Evolutionary conservation across 2,888 invertebrate species (phyloP).

Genomic region (Anoplius nigerrimus): DNA sequence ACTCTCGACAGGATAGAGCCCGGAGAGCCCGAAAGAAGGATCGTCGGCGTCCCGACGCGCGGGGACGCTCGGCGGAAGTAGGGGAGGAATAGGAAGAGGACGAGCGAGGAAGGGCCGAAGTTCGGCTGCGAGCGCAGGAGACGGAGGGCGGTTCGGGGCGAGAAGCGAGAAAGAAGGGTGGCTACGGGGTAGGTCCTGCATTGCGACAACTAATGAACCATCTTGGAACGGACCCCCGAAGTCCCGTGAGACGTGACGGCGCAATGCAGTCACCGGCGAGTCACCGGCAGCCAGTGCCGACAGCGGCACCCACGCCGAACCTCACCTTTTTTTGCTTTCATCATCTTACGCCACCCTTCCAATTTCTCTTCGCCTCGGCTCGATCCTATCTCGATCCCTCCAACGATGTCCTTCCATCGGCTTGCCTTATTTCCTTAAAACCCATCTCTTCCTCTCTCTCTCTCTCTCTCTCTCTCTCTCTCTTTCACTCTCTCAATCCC

Average conservation of each 20-base stretch:
- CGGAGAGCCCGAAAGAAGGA: conserved; percentile 22
- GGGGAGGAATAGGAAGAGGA: conserved; percentile 28
- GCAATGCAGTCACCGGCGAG: conserved; percentile 71
- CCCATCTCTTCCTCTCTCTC: not conserved
- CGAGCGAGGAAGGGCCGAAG: conserved; percentile 23
- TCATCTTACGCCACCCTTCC: conserved; percentile 49
- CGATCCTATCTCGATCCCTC: conserved; percentile 43
- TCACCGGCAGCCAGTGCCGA: conserved; percentile 29
- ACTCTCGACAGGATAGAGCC: conserved; percentile 43
- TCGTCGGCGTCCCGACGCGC: not conserved
- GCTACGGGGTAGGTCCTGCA: conserved; percentile 67
- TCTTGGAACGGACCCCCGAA: conserved; percentile 71
- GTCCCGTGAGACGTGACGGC: conserved; percentile 73
- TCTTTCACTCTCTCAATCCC: not conserved
- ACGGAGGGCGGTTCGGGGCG: conserved; percentile 22
- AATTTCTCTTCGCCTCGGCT: conserved; percentile 45
- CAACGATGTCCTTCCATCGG: conserved; percentile 9
- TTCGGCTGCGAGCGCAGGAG: conserved; percentile 36
- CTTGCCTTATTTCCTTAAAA: conserved; percentile 46
- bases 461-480: not conserved
- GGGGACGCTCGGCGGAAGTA: not conserved
- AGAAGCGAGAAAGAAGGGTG: conserved; percentile 21
- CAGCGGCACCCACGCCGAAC: conserved; percentile 34
- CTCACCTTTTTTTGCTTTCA: conserved; percentile 55
- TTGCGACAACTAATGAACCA: conserved; percentile 75